Evolutionary conservation across 2,797 vertebrate genomes (phyloP).

Genomic region (Schizopygopsis malacanthus): DNA sequence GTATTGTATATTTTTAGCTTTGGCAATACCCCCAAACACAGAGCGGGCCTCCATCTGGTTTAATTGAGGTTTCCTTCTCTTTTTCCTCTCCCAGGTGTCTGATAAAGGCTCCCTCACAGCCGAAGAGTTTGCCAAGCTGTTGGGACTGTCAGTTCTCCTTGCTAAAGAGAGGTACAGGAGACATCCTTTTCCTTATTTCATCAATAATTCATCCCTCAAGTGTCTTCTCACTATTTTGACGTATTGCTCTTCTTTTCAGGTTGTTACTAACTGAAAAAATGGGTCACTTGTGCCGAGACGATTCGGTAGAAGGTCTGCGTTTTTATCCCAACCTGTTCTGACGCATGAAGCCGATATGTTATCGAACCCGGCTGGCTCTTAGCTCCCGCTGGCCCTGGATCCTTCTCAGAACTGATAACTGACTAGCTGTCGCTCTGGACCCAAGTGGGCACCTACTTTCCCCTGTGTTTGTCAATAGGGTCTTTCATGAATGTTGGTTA

Average conservation of each 20-base stretch:
- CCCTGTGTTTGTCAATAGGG: slow-evolving; percentile 19
- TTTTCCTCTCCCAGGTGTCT: slow-evolving; percentile 80
- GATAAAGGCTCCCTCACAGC: slow-evolving; percentile 95
- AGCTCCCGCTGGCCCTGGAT: slow-evolving; percentile 11
- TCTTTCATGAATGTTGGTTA: slow-evolving; percentile 40
- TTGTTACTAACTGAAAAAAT: slow-evolving; percentile 96
- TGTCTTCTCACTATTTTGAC: slow-evolving; percentile 21
- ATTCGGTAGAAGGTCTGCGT: slow-evolving; percentile 96
- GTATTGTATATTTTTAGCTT: not conserved
- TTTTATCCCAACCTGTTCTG: slow-evolving; percentile 97
- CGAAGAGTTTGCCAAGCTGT: slow-evolving; percentile 95
- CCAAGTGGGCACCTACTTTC: not conserved
- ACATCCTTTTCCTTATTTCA: not conserved
- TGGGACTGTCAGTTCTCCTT: slow-evolving; percentile 96
- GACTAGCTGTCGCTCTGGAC: slow-evolving; percentile 6
- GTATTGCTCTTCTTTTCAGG: slow-evolving; percentile 70
- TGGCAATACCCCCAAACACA: not conserved
- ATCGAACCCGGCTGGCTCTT: slow-evolving; percentile 3
- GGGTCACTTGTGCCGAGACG: slow-evolving; percentile 96
- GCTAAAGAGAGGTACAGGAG: slow-evolving; percentile 90
- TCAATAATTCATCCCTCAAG: slow-evolving; percentile 34
- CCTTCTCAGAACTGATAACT: slow-evolving; percentile 19
- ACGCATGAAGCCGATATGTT: slow-evolving; percentile 61
- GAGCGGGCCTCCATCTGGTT: not conserved
- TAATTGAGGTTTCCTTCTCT: not conserved